These are phyloP conservation scores for Bombus haemorrhoidalis DNA, from an alignment of 1,140 invertebrate species.

Conservation along the genomic window DNA sequence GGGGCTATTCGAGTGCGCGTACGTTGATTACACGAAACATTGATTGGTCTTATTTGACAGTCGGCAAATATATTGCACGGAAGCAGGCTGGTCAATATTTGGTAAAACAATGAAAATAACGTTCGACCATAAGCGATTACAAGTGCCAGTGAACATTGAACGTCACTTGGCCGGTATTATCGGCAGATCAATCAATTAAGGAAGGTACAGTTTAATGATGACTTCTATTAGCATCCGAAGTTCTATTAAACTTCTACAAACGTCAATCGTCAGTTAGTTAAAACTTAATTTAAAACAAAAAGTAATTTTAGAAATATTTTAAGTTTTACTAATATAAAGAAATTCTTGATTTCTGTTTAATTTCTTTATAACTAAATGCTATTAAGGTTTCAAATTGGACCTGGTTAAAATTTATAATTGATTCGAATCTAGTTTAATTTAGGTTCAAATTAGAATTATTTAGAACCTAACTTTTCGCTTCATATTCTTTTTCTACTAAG, in stretches of 20 bases:
- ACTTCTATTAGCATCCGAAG: no score
- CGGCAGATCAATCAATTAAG: conserved; percentile 23
- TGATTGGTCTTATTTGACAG: conserved; percentile 51
- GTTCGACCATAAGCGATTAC: conserved; percentile 23
- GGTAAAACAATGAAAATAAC: conserved; percentile 49
- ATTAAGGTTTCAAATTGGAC: no score
- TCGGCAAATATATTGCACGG: conserved; percentile 40
- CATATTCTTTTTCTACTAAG: not conserved
- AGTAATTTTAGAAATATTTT: no score
- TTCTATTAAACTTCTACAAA: not conserved
- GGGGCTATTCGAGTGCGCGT: not conserved
- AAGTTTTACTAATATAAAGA: no score
- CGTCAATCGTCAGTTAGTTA: not conserved
- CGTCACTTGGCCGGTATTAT: conserved; percentile 14
- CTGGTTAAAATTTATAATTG: no score
- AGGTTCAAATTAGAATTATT: no score
- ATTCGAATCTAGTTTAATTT: no score
- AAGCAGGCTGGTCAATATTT: conserved; percentile 41
- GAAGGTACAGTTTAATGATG: conserved; percentile 19
- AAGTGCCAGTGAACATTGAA: conserved; percentile 30
- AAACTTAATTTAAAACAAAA: not conserved
- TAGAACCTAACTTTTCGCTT: no score
- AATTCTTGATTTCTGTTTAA: no score
- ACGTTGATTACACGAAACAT: conserved; percentile 48
- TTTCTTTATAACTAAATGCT: no score